Base-by-base conservation (phyloP, 2,113 vertebrate genomes). In the Cygnus atratus region DNA sequence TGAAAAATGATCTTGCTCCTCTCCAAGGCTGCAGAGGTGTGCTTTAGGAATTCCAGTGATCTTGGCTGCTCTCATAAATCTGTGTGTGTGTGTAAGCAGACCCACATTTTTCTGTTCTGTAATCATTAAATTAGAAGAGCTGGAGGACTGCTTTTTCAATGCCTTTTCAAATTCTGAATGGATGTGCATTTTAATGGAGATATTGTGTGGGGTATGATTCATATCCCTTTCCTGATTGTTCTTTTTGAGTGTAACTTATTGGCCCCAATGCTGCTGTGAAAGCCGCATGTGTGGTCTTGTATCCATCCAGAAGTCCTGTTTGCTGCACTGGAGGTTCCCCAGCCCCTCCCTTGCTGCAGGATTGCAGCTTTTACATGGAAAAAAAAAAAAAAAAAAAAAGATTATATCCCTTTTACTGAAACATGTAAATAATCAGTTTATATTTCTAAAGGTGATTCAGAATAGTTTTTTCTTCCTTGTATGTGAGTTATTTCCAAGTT, bases 1-100 rank as follows among this genome's bases (percentile, higher is more conserved):
- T 93, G 95, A 84, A 93, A 96, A 96, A 82, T 80, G 62, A 88
- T 92, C 88, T 68, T n/a, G 29, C 70, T 75, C 29, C 75, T 90
- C 84, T 90, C 48, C 33, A 10, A 65, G 48, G 62, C 58, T 50
- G 43, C 57, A 61, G 68, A 96, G 87, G 70, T 95, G 95, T 87
- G 83, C 75, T 72, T 78, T 54, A 90, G 86, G 87, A 93, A 94
- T 96, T 81, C 88, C 81, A 92, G 79, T 83, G 91, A 88, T 91
- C 87, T 90, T 76, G 66, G 62, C 55, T 66, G 93, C 84, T 95
- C 95, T 84, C 87, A 59, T 95, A 84, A 94, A 82, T 84, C 86
- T 87, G 37, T 55, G 59, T 41, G 10, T 35, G 3, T 37, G 73
- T 72, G 68, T 46, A 33, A 77, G 29, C 87, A 58, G 52, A 89